Evolutionary conservation across 1,140 invertebrate genomes (phyloP).

Genomic region (Sycobia sp.): DNA sequence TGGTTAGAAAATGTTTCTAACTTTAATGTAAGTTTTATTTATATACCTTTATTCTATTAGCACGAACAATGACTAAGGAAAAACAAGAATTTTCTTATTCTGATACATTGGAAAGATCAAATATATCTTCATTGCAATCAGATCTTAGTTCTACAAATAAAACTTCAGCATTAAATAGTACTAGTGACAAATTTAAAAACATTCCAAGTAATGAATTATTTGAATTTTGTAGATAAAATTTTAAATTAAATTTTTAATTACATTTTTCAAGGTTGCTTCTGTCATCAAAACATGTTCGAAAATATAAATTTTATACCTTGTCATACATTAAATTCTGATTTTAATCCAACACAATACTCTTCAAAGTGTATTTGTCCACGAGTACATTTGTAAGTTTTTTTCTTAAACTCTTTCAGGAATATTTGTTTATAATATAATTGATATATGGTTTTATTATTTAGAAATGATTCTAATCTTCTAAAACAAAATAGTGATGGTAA

Average conservation of each 20-base stretch:
- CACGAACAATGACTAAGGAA: slow-evolving; percentile 38
- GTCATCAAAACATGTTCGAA: neutral
- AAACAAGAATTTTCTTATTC: slow-evolving; percentile 40
- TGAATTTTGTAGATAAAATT: neutral
- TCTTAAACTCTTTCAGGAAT: neutral
- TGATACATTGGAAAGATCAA: slow-evolving; percentile 44
- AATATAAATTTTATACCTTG: slow-evolving; percentile 1
- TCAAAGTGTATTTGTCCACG: slow-evolving; percentile 5
- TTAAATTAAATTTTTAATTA: neutral
- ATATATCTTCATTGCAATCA: slow-evolving; percentile 41
- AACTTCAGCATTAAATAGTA: neutral
- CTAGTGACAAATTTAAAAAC: slow-evolving; percentile 2
- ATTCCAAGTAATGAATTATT: neutral
- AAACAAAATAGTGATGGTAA: slow-evolving; percentile 4
- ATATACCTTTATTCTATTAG: too few relatives aligned
- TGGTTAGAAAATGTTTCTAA: too few relatives aligned
- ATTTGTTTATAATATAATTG: neutral
- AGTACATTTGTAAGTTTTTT: slow-evolving; percentile 16
- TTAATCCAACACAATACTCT: neutral
- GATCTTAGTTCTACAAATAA: slow-evolving; percentile 33
- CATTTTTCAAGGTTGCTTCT: slow-evolving; percentile 17
- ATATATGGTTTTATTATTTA: neutral
- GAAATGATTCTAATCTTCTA: neutral
- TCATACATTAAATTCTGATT: neutral
- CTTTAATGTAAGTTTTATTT: too few relatives aligned